These are phyloP conservation scores for Chaenogobius annularis DNA, from an alignment of 2,113 vertebrate genomes.

Conservation along the genomic window DNA sequence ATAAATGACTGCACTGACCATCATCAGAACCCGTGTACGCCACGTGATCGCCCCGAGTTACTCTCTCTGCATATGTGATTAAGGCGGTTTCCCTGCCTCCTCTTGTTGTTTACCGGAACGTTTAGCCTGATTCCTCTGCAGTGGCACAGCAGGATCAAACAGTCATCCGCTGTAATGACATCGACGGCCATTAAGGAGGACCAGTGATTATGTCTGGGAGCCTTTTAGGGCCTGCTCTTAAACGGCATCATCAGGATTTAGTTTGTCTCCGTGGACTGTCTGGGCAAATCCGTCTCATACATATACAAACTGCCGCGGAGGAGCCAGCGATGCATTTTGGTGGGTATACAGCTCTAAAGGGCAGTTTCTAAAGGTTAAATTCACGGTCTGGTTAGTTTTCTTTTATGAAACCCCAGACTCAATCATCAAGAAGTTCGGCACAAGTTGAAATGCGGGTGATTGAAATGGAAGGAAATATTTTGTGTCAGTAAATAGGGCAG, in stretches of 20 bases:
- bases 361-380: constrained; percentile 57
- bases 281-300: constrained; percentile 32
- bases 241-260: constrained; percentile 47
- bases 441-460: constrained; percentile 45
- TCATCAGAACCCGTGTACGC: neutral
- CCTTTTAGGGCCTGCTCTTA: constrained; percentile 46
- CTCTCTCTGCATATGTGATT: constrained; percentile 23
- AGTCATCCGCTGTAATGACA: constrained; percentile 58
- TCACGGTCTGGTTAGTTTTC: constrained; percentile 60
- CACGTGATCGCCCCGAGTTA: neutral
- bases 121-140: constrained; percentile 53
- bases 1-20: neutral
- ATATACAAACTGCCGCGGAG: constrained; percentile 37
- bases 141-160: constrained; percentile 55
- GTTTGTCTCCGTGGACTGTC: constrained; percentile 35
- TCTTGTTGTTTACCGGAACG: constrained; percentile 44
- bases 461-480: constrained; percentile 38
- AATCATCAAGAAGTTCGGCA: constrained; percentile 55
- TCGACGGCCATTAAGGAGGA: constrained; percentile 59
- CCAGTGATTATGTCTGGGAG: constrained; percentile 54
- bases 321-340: constrained; percentile 33
- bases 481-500: neutral
- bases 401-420: constrained; percentile 57
- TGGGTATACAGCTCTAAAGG: constrained; percentile 21
- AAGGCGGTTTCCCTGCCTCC: constrained; percentile 24